Percentiles rank a stretch among this genome's conserved stretches.
Conservation (phyloP, 2,888 invertebrate genomes). For the Atethmia centrago region DNA sequence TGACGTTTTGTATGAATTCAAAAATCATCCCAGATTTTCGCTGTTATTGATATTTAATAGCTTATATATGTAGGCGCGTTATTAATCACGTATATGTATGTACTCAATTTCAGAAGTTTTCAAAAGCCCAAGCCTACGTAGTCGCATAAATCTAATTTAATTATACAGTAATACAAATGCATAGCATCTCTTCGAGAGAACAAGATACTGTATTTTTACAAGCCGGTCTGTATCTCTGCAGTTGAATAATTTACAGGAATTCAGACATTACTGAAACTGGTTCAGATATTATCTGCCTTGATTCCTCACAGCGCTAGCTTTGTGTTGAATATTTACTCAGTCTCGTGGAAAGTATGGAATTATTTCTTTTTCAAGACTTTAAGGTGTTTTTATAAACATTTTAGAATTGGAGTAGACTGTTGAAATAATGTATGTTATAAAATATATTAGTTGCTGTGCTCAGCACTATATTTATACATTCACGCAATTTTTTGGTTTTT, state of each 20-base stretch:
- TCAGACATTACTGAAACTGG: constrained; percentile 58
- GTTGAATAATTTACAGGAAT: constrained; percentile 59
- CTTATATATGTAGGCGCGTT: too few species aligned
- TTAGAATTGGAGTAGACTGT: background rate
- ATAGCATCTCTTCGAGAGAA: constrained; percentile 32
- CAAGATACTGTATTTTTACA: constrained; percentile 45
- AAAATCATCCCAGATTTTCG: too few species aligned
- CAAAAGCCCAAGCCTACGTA: background rate
- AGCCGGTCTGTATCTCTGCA: constrained; percentile 45
- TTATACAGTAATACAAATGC: constrained; percentile 34
- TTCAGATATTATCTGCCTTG: constrained; percentile 59
- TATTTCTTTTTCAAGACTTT: constrained; percentile 8
- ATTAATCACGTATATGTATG: too few species aligned
- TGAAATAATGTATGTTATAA: background rate
- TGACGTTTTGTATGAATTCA: too few species aligned
- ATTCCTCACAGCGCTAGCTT: constrained; percentile 41
- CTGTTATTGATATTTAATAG: too few species aligned
- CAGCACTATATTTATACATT: background rate
- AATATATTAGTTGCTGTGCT: too few species aligned
- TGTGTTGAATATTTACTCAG: constrained; percentile 53
- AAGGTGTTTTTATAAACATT: background rate
- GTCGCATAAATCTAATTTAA: constrained; percentile 6
- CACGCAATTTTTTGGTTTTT: background rate
- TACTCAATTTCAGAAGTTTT: background rate
- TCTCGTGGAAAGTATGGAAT: constrained; percentile 12